phyloP scores from a whole-genome alignment of 1,140 invertebrate genomes.

The Pseudomyrmex cubaensis region DNA sequence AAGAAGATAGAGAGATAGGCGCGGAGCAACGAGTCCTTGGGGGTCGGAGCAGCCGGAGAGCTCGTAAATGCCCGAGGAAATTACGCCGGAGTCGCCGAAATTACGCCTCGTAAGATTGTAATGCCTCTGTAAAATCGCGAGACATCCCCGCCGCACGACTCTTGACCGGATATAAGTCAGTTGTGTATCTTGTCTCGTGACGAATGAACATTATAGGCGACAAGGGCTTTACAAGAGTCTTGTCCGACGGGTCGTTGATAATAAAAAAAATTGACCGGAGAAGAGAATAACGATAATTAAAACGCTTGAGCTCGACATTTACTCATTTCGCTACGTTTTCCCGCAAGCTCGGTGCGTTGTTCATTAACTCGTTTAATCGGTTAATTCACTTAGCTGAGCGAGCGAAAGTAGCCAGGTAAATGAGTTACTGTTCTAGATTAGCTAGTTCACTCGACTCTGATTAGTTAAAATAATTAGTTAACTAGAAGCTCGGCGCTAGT shows the following conservation, averaged over 20 bases:
- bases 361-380: slow-evolving; percentile 50
- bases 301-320: slow-evolving; percentile 30
- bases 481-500: neutral
- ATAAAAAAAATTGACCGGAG: neutral
- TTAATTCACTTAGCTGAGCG: slow-evolving; percentile 42
- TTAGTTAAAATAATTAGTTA: slow-evolving; percentile 57
- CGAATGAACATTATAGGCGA: neutral
- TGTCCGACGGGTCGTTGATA: no score
- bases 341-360: neutral
- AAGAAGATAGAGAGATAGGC: neutral
- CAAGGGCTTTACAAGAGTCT: no score
- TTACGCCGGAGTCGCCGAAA: slow-evolving; percentile 68
- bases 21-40: slow-evolving; percentile 62
- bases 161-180: neutral
- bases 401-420: slow-evolving; percentile 44
- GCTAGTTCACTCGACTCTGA: slow-evolving; percentile 48
- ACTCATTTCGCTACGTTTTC: slow-evolving; percentile 39
- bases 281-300: neutral
- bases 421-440: slow-evolving; percentile 45
- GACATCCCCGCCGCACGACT: slow-evolving; percentile 13
- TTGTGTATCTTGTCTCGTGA: neutral
- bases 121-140: slow-evolving; percentile 50
- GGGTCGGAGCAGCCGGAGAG: slow-evolving; percentile 53
- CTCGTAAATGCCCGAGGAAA: slow-evolving; percentile 69
- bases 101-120: slow-evolving; percentile 66